A percentile compares a stretch with the other conserved stretches of the same genome.
Conservation (phyloP, 2,888 invertebrate genomes). For the Archips crataeganus region DNA sequence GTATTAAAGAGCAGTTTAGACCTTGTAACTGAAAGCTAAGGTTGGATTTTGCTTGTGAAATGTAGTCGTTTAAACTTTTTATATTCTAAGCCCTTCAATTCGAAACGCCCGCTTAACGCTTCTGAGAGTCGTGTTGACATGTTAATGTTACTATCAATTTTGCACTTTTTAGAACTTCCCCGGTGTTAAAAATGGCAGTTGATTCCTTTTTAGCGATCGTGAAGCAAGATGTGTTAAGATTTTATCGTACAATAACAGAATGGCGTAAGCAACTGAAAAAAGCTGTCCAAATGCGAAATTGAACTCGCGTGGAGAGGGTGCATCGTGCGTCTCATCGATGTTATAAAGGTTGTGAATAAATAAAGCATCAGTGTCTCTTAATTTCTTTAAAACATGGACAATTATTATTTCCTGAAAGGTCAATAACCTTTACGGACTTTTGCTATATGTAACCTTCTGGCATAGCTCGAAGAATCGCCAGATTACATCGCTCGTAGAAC, state of each 20-base stretch:
- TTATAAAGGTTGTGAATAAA: too few relatives aligned
- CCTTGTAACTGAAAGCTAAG: neutral
- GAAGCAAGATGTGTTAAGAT: neutral
- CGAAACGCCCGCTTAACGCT: constrained; percentile 36
- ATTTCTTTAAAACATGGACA: too few relatives aligned
- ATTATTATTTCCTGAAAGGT: too few relatives aligned
- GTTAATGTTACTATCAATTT: constrained; percentile 74
- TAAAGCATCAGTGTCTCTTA: too few relatives aligned
- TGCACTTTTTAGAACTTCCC: constrained; percentile 50
- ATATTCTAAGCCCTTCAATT: constrained; percentile 11
- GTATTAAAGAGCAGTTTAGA: neutral
- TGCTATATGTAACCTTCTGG: too few relatives aligned
- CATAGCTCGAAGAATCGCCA: too few relatives aligned
- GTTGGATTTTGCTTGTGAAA: neutral
- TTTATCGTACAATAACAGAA: neutral
- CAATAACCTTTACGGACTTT: too few relatives aligned
- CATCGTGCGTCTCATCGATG: too few relatives aligned
- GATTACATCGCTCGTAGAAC: too few relatives aligned
- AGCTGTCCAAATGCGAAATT: too few relatives aligned
- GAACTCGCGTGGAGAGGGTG: too few relatives aligned
- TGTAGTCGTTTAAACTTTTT: neutral
- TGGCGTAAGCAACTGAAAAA: neutral
- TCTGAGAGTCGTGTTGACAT: constrained; percentile 54
- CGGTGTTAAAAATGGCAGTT: constrained; percentile 38
- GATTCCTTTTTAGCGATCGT: constrained; percentile 17